Base-by-base conservation (phyloP, 2,113 vertebrate genomes). In the Aspiorhynchus laticeps region DNA sequence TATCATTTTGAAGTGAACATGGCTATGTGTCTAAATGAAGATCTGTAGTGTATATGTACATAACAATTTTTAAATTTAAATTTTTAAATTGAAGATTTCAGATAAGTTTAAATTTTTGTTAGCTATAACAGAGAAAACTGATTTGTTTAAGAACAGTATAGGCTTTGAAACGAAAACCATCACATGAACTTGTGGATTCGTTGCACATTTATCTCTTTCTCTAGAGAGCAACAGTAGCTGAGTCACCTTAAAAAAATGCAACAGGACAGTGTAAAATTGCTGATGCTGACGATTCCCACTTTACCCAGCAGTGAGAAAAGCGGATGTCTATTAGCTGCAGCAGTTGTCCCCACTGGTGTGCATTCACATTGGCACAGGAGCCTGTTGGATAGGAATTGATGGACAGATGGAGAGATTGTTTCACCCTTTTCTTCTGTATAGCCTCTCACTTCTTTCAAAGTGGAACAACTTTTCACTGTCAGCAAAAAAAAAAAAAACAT, bases 161-260 rank as follows among this genome's bases (percentile, higher is more conserved):
- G 14, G 0, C n/a, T 17, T 11, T 81, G n/a, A 19, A 81, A 43
- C 1, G 0, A 26, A 80, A 63, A 80, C 7, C 24, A 61, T 24
- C 1, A 8, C 6, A 2, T 76, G 3, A 80, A 80, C 78, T 26
- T 80, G 7, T 41, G 56, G 21, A 88, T 78, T 56, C 51, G 83
- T 86, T 88, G 80, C 85, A 87, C 84, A 78, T 88, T 79, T 83
- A 82, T 90, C 71, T 80, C 86, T 87, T 86, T 69, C 48, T 56
- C 80, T n/a, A 89, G 89, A 91, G 91, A 88, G 82, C 80, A 80
- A 91, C 86, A 91, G 87, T 89, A 92, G 91, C 87, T 83, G 84
- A 91, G 82, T 92, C 88, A 89, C 89, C 90, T 88, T 90, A 75
- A 76, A 5, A 71, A 65, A 84, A 92, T 90, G 88, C 88, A 90